Conservation (phyloP, 1,140 invertebrate species). For the Halesus radiatus region DNA sequence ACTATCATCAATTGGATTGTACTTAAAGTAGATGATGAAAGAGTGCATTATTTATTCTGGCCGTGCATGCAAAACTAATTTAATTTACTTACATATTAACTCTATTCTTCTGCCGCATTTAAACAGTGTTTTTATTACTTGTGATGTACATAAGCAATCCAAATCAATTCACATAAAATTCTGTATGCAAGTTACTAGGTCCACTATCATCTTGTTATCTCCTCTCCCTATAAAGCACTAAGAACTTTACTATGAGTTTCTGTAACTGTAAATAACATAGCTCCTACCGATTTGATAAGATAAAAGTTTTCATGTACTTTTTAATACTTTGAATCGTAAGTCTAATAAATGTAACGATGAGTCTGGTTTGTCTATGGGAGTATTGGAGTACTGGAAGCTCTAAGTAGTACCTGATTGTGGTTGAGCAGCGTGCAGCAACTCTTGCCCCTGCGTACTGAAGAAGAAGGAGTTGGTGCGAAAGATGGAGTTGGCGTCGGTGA, state of each 20-base stretch:
- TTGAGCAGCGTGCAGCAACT: conserved; percentile 66
- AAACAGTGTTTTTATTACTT: conserved; percentile 42
- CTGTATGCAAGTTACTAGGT: background rate
- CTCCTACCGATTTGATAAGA: too few species aligned
- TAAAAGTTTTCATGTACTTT: too few species aligned
- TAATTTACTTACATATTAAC: conserved; percentile 49
- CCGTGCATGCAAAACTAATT: conserved; percentile 44
- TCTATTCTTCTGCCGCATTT: conserved; percentile 51
- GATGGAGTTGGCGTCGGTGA: conserved; percentile 72
- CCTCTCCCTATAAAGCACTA: too few species aligned
- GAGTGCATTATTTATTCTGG: conserved; percentile 8
- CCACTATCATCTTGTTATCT: background rate
- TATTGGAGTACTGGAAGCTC: too few species aligned
- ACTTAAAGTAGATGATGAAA: background rate
- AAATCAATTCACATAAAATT: background rate
- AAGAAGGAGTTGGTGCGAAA: conserved; percentile 86
- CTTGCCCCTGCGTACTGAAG: conserved; percentile 77
- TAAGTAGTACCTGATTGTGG: conserved; percentile 57
- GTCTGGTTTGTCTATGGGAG: too few species aligned
- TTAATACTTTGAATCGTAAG: too few species aligned
- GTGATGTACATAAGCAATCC: conserved; percentile 15
- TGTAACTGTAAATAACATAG: too few species aligned
- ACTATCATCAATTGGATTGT: too few species aligned
- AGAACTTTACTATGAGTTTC: too few species aligned
- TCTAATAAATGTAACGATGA: too few species aligned